phyloP scores from a whole-genome alignment of 2,797 vertebrate genomes.

The Lateolabrax maculatus region DNA sequence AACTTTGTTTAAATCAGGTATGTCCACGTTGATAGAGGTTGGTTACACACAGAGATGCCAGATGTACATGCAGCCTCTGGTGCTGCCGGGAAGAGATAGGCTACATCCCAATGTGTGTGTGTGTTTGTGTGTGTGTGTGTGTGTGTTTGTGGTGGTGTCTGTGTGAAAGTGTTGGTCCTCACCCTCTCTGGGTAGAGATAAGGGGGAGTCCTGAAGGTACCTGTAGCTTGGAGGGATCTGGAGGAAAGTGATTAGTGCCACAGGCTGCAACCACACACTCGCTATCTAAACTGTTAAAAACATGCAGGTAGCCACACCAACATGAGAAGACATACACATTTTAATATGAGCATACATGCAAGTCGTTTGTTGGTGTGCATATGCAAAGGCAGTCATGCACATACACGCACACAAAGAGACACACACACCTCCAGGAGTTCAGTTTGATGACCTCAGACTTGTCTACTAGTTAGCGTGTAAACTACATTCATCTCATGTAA shows the following conservation, averaged over 20 bases:
- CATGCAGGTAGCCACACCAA: neutral
- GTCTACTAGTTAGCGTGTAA: neutral
- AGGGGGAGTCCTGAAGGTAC: constrained; percentile 34
- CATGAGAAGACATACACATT: no score
- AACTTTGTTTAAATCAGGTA: constrained; percentile 40
- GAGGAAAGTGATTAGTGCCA: constrained; percentile 48
- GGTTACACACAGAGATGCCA: constrained; percentile 40
- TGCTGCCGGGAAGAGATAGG: constrained; percentile 59
- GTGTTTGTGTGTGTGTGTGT: constrained; percentile 15
- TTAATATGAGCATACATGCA: neutral
- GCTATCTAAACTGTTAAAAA: constrained; percentile 6
- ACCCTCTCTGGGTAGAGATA: constrained; percentile 50
- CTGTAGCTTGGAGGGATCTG: constrained; percentile 39
- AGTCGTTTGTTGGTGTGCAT: neutral
- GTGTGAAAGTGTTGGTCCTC: constrained; percentile 33
- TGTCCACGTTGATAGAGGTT: constrained; percentile 17
- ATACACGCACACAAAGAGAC: neutral
- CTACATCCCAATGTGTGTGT: constrained; percentile 33
- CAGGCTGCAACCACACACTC: constrained; percentile 24
- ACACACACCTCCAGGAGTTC: neutral
- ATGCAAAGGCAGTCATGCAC: neutral
- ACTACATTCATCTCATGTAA: neutral
- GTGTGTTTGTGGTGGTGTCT: constrained; percentile 12
- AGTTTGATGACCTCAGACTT: neutral
- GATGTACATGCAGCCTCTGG: constrained; percentile 28